phyloP scores from a whole-genome alignment of 2,797 vertebrate species.

The Miichthys miiuy region DNA sequence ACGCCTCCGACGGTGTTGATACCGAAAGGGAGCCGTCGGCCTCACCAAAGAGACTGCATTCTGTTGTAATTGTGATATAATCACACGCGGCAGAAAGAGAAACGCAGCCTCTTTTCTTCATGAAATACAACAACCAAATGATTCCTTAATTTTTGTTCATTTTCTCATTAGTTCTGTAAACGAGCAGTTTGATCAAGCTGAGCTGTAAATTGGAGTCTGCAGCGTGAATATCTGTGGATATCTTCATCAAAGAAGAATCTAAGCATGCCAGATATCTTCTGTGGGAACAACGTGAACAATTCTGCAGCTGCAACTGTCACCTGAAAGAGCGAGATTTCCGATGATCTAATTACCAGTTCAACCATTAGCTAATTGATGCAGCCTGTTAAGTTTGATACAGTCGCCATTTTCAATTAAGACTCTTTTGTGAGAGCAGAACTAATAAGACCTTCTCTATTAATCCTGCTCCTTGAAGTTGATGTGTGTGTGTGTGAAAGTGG shows the following conservation, averaged over 20 bases:
- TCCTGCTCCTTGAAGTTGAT: constrained; percentile 25
- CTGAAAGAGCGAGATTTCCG: constrained; percentile 21
- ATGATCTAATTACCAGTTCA: constrained; percentile 35
- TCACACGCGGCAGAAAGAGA: constrained; percentile 24
- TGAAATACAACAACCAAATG: constrained; percentile 53
- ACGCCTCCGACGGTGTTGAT: constrained; percentile 7
- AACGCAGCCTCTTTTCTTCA: constrained; percentile 27
- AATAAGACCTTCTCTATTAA: constrained; percentile 44
- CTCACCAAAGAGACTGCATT: neutral
- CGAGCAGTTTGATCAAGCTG: constrained; percentile 60
- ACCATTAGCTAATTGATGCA: constrained; percentile 33
- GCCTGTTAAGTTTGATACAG: constrained; percentile 21
- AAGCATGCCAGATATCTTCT: constrained; percentile 6
- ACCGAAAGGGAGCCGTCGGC: constrained; percentile 17
- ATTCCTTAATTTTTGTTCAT: constrained; percentile 56
- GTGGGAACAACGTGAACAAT: constrained; percentile 17
- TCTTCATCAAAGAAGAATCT: constrained; percentile 49
- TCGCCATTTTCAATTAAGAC: constrained; percentile 22
- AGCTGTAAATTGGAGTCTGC: constrained; percentile 45
- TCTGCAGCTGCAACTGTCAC: constrained; percentile 17
- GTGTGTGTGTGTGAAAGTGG: neutral
- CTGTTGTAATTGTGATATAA: constrained; percentile 43
- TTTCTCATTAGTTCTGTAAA: constrained; percentile 69
- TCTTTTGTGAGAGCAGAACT: constrained; percentile 26
- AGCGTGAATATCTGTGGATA: constrained; percentile 27